Base-by-base conservation (phyloP, 2,888 invertebrate genomes). In the Helicoverpa assulta region DNA sequence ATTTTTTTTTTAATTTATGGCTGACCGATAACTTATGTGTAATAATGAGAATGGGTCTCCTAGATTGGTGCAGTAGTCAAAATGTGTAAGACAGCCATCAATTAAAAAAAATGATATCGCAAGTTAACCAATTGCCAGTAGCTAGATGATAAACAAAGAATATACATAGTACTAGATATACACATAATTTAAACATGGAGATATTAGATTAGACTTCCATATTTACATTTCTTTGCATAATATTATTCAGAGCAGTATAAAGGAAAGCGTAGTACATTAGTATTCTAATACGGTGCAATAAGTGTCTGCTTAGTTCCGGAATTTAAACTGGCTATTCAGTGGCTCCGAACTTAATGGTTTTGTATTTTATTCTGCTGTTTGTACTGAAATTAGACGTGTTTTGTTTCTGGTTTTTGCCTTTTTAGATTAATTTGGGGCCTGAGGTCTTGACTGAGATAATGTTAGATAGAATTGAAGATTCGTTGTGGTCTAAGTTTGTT, bases 231-330 rank as follows among this genome's bases (percentile, higher is more conserved):
- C 58, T 74, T 70, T 73, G 69, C 68, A 70, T 68, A 65, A 64
- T 47, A 76, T 70, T 73, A 75, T 63, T 73, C 60, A 70, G 21
- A 60, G 60, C 55, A 50, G 69, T 54, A 65, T 33, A 60, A 64
- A 73, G 70, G 60, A 72, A 76, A 83, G 60, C 65, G 56, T 51
- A 40, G 37, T 57, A 62, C 76, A 81, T 82, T 82, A 76, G 73
- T 75, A 83, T 79, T 81, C 79, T 75, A 81, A 81, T 71, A 71
- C 71, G 58, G 67, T 72, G 55, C 74, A 70, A 72, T 78, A 72
- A 76, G 70, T 73, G 70, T 77, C 71, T 80, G 50, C 69, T 75
- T 75, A 56, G 80, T 80, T 77, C 69, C 68, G 64, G 65, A 72
- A 64, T 73, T 82, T 71, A 77, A 77, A 81, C 70, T 70, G 56